Conservation (phyloP, 2,888 invertebrate genomes). For the Drosophila bunnanda region DNA sequence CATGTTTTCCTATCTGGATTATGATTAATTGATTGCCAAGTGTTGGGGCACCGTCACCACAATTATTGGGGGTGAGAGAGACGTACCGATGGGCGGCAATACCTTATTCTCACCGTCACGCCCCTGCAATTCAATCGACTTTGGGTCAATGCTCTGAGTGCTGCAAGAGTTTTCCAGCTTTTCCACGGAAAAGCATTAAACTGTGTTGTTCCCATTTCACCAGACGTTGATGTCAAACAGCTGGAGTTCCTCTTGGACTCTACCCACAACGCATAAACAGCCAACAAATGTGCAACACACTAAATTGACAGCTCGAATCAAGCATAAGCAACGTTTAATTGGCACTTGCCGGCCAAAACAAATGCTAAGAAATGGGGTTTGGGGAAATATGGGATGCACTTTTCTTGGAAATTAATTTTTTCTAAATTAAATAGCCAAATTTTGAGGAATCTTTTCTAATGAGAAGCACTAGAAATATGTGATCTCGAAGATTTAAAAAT, state of each 20-base stretch:
- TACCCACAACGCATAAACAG: constrained; percentile 47
- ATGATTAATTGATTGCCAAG: constrained; percentile 75
- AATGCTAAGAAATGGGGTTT: neutral
- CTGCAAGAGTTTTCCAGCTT: constrained; percentile 14
- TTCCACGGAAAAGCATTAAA: constrained; percentile 51
- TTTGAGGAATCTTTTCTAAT: too few species aligned
- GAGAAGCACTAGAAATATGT: too few species aligned
- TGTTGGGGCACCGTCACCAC: constrained; percentile 33
- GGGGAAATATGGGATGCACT: constrained; percentile 34
- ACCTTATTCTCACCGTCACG: constrained; percentile 52
- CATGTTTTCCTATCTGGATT: constrained; percentile 74
- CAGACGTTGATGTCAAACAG: constrained; percentile 62
- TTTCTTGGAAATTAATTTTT: neutral
- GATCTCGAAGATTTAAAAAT: neutral
- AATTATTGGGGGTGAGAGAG: constrained; percentile 42
- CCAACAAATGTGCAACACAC: constrained; percentile 54
- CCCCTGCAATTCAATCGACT: constrained; percentile 59
- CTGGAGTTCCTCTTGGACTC: constrained; percentile 47
- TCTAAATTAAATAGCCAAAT: neutral
- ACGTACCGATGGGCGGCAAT: neutral
- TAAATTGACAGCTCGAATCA: constrained; percentile 70
- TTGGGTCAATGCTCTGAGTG: constrained; percentile 52
- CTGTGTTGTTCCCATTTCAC: constrained; percentile 47
- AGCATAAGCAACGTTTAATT: constrained; percentile 73
- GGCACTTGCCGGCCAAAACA: constrained; percentile 53